Percentiles rank a stretch among this genome's conserved stretches.
These are phyloP conservation scores for Ctenodactylus gundi DNA, from an alignment of 2,113 vertebrate genomes.

Conservation along the genomic window DNA sequence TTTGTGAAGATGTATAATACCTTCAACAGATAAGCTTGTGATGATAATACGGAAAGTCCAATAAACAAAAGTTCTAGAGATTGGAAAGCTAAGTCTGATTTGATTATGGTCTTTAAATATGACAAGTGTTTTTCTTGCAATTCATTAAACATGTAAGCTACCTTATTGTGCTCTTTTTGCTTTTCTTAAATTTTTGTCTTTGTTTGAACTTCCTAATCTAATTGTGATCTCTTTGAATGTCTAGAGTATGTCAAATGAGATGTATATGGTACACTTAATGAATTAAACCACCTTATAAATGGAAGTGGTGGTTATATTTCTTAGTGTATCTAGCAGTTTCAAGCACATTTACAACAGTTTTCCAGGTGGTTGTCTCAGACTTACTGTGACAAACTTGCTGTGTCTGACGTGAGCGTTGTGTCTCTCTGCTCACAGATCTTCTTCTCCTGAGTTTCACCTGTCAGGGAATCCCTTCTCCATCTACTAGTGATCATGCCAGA, in stretches of 20 bases:
- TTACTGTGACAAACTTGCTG: not conserved
- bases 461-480: not conserved
- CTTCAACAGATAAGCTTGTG: conserved; percentile 18
- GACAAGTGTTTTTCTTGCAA: conserved; percentile 10
- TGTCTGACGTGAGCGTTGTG: not conserved
- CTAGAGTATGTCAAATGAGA: not conserved
- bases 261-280: not conserved
- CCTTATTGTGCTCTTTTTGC: not conserved
- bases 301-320: not conserved
- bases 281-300: conserved; percentile 12
- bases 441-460: not conserved
- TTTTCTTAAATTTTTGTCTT: conserved; percentile 29
- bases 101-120: conserved; percentile 52
- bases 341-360: not conserved
- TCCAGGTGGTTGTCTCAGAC: not conserved
- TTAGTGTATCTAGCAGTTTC: conserved; percentile 11
- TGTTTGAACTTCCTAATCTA: not conserved
- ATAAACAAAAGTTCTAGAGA: conserved; percentile 39
- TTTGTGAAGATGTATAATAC: not conserved
- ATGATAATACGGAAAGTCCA: conserved; percentile 26
- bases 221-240: not conserved
- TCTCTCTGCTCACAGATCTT: not conserved
- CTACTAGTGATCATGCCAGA: not conserved
- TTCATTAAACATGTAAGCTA: conserved; percentile 1
- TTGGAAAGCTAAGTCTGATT: conserved; percentile 38